These are phyloP conservation scores for Elegia similella DNA, from an alignment of 2,888 invertebrate species.

Conservation along the genomic window DNA sequence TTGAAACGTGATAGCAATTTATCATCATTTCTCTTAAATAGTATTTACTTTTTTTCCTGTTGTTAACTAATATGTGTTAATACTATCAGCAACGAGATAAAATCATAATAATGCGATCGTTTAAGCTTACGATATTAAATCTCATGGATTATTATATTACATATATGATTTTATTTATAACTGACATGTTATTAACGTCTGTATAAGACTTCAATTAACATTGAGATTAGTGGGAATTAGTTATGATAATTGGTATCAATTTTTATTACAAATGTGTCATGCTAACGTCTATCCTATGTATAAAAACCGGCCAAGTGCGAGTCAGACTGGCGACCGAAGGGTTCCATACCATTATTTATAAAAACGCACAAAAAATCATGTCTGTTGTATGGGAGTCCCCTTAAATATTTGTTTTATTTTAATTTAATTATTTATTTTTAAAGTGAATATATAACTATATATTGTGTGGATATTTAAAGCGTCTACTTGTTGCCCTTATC, in stretches of 20 bases:
- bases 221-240: neutral
- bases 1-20: slow-evolving; percentile 8
- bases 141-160: neutral
- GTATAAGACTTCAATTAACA: neutral
- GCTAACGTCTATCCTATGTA: neutral
- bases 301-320: too few relatives aligned
- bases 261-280: neutral
- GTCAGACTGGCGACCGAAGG: too few relatives aligned
- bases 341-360: too few relatives aligned
- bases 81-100: neutral
- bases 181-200: neutral
- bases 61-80: neutral
- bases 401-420: too few relatives aligned
- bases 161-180: slow-evolving; percentile 2
- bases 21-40: neutral
- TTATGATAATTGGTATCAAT: neutral
- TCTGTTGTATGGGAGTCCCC: too few relatives aligned
- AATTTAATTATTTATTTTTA: too few relatives aligned
- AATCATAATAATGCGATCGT: neutral
- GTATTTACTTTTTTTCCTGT: neutral
- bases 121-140: neutral
- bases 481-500: too few relatives aligned
- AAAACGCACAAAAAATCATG: too few relatives aligned
- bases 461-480: too few relatives aligned
- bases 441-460: too few relatives aligned